Evolutionary conservation across 2,113 vertebrate species (phyloP).

Genomic region (Oceanites oceanicus): DNA sequence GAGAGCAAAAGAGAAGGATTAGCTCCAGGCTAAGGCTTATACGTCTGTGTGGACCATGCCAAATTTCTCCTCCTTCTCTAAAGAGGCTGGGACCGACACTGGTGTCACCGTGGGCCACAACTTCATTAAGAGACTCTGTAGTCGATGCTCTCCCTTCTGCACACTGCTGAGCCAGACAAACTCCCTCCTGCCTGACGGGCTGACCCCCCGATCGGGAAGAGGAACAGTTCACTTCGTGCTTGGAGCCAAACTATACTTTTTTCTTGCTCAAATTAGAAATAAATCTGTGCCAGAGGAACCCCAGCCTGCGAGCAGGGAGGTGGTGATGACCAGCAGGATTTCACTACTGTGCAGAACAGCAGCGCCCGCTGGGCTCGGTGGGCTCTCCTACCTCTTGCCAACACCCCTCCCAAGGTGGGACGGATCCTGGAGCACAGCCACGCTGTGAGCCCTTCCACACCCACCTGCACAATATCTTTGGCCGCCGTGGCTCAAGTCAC

Average conservation of each 20-base stretch:
- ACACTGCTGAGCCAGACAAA: not conserved
- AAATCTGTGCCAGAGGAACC: not conserved
- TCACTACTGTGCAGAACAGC: not conserved
- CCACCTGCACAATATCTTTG: not conserved
- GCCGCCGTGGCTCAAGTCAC: not conserved
- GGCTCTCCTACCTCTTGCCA: not conserved
- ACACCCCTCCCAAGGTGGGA: not conserved
- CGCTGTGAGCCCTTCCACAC: not conserved
- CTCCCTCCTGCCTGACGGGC: not conserved
- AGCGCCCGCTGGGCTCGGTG: rapidly evolving
- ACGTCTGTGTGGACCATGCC: not conserved
- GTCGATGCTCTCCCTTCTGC: not conserved
- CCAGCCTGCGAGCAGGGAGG: not conserved
- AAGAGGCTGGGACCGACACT: not conserved
- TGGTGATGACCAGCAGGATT: not conserved
- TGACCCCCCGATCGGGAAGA: rapidly evolving
- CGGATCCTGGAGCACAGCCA: not conserved
- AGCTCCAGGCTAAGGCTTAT: not conserved
- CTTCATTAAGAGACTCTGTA: not conserved
- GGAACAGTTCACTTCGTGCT: not conserved
- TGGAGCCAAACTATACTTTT: not conserved
- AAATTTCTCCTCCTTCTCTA: not conserved
- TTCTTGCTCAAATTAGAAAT: not conserved
- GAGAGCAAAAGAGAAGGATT: not conserved
- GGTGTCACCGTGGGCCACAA: rapidly evolving